Base-by-base conservation (phyloP, 1,140 invertebrate species). In the Drosophila nigrodunni region DNA sequence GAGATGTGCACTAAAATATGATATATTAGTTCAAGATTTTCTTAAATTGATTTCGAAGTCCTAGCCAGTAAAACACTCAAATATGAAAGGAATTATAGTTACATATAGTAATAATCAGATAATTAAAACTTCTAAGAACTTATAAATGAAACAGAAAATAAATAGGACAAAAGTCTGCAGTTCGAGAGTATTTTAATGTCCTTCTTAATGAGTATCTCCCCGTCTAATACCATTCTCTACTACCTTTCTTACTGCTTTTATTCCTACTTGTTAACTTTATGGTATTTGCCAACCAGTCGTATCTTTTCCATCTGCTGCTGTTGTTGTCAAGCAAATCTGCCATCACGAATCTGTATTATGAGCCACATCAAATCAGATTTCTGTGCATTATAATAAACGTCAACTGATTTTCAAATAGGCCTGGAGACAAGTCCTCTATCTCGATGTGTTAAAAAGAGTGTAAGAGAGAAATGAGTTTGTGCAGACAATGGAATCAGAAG, bases 281-380 rank as follows among this genome's bases (percentile, higher is more conserved):
- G 10, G 15, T 47, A 10, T 15, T 13, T 49, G 21, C 7, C 30
- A 11, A 18, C 10, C 7, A 15, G 39, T 7, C 0, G 3, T 35
- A 41, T 18, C 11, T 18, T 10, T 43, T 49, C 15, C 83, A 88
- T 79, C 83, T 87, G 82, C 70, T 34, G 8, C 41, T 65, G 25
- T 34, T 1, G 21, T 37, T 34, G 54, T 44, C 37, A 21, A 52
- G 10, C 59, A 41, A 39, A 49, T 46, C 30, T 55, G 50, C 13
- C 82, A 64, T 73, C 71, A 78, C 75, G 44, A 86, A 86, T 86
- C 59, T 50, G 50, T 83, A 71, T 78, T 88, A 87, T 83, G 73
- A 72, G 13, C 77, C 64, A 50, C 50, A 46, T 7, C 43, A 68
- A 88, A 83, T 83, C 54, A 3, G 52, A 37, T 13, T 66, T 50